Percentiles rank a stretch among this genome's conserved stretches.
These are phyloP conservation scores for Daktulosphaira vitifoliae DNA, from an alignment of 1,140 invertebrate species.

Conservation along the genomic window DNA sequence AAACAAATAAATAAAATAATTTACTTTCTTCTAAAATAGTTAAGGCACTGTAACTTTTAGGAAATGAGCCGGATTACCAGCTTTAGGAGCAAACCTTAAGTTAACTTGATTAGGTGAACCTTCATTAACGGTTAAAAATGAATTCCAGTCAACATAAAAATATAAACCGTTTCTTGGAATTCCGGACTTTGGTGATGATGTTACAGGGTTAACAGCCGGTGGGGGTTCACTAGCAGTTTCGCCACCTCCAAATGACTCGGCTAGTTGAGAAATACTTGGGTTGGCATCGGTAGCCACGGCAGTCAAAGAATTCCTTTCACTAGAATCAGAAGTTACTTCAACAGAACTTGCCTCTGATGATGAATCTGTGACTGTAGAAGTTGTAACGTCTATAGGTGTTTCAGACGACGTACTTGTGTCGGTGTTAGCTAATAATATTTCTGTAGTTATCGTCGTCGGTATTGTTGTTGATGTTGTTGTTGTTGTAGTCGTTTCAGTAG, in stretches of 20 bases:
- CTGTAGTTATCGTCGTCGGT: conserved; percentile 5
- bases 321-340: conserved; percentile 41
- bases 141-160: conserved; percentile 74
- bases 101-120: conserved; percentile 57
- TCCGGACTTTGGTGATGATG: conserved; percentile 46
- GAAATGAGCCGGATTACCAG: conserved; percentile 66
- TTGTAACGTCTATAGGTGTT: not conserved
- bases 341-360: conserved; percentile 5
- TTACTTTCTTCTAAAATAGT: conserved; percentile 29
- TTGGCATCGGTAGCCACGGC: not conserved
- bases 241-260: conserved; percentile 64
- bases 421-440: not conserved
- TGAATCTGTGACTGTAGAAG: not conserved
- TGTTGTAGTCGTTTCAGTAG: conserved; percentile 6
- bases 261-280: conserved; percentile 56
- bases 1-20: not conserved
- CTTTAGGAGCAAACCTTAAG: conserved; percentile 65
- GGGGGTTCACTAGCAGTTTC: conserved; percentile 46
- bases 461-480: not conserved
- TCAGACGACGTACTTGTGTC: conserved; percentile 34
- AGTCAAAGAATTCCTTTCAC: not conserved
- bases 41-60: conserved; percentile 59
- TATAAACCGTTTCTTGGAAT: conserved; percentile 57
- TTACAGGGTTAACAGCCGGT: conserved; percentile 51
- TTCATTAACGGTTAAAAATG: conserved; percentile 73